Percentiles rank a stretch among this genome's conserved stretches.
These are phyloP conservation scores for Lysiphlebus fabarum DNA, from an alignment of 1,140 invertebrate genomes.

Conservation along the genomic window DNA sequence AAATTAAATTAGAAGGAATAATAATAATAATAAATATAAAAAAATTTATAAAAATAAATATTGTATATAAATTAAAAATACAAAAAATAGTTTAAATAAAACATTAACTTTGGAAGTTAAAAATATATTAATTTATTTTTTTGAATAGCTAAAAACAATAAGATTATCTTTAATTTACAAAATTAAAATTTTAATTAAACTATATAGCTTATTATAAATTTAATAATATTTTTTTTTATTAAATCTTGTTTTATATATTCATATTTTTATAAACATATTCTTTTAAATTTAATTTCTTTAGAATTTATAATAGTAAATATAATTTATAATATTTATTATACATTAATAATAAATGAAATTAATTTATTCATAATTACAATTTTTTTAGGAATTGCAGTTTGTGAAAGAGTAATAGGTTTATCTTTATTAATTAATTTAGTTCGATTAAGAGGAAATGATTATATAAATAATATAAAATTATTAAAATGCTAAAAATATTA, in stretches of 20 bases:
- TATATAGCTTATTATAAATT: constrained; percentile 28
- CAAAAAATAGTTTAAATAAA: no score
- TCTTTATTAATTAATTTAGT: neutral
- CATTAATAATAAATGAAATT: neutral
- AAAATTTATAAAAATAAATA: constrained; percentile 43
- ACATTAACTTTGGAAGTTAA: no score
- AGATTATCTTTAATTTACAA: no score
- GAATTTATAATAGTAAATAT: constrained; percentile 10
- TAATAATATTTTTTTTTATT: constrained; percentile 28
- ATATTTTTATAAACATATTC: constrained; percentile 5
- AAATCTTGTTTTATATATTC: constrained; percentile 32
- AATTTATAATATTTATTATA: neutral
- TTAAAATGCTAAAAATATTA: constrained; percentile 5
- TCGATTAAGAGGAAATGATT: neutral
- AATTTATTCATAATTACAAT: constrained; percentile 6
- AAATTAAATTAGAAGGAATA: constrained; percentile 38
- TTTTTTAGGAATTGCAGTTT: constrained; percentile 2
- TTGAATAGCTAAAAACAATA: no score
- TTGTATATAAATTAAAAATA: neutral
- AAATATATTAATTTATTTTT: no score
- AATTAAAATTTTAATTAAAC: constrained; percentile 40
- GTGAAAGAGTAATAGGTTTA: constrained; percentile 1
- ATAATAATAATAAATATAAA: constrained; percentile 44
- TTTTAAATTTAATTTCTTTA: constrained; percentile 9
- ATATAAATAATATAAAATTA: neutral